Base-by-base conservation (phyloP, 2,113 vertebrate species). In the Gavialis gangeticus region DNA sequence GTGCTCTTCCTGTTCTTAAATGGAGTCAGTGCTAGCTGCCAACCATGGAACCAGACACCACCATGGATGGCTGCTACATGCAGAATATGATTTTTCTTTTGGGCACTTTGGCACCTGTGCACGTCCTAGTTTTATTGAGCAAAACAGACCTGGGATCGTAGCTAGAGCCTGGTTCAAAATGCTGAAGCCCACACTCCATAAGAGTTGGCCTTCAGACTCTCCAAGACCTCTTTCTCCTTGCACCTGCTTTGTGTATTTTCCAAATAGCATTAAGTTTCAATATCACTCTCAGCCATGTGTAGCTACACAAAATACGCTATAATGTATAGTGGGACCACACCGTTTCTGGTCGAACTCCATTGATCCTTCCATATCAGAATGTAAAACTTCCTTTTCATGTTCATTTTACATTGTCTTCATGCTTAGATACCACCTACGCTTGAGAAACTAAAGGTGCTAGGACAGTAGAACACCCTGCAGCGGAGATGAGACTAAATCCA, bases 151-250 rank as follows among this genome's bases (percentile, higher is more conserved):
- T 24, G 66, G 30, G 75, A 16, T 11, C 34, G 14, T 1, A 25
- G 58, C 19, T 9, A 56, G 16, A 16, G 30, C 25, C 64, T 17
- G 19, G 4, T 16, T 4, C 56, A 19, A 7, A 66, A 55, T 1
- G 16, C 30, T 12, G 22, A 46, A 59, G 46, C 7, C 1, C 0
- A n/a, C 59, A 17, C 60, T 0, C 0, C 25, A 7, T 22, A 37
- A 37, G 12, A 14, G 7, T 4, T 59, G 69, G 13, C 3, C 91
- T 73, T 66, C n/a, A 71, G 24, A 56, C n/a, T 16, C 82, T 67
- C 88, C 63, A 75, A 55, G 66, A 19, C 25, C 59, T 57, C 69
- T 92, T 37, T 79, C 75, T 63, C 57, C 37, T 90, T 73, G 19
- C 22, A 17, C 14, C 18, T 34, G 46, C 90, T 79, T 79, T 22